phyloP scores from a whole-genome alignment of 2,113 vertebrate genomes.

The Picathartes gymnocephalus region DNA sequence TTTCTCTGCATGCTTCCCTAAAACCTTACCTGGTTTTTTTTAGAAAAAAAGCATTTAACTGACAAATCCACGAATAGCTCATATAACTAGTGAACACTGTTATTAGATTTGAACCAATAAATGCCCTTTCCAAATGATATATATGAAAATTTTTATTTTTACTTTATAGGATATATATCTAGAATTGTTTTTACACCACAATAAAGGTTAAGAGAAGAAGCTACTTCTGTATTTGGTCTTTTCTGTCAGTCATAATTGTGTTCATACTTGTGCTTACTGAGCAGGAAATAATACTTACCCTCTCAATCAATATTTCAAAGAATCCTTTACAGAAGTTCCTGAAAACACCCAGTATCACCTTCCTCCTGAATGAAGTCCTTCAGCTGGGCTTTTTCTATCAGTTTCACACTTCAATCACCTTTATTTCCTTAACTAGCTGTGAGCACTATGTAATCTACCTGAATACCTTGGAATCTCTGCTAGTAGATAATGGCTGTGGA shows the following conservation, averaged over 20 bases:
- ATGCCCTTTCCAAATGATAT: neutral
- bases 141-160: neutral
- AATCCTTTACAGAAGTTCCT: neutral
- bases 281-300: neutral
- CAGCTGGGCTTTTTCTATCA: neutral
- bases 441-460: neutral
- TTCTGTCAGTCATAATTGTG: neutral
- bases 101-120: neutral
- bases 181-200: neutral
- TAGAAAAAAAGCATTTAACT: neutral
- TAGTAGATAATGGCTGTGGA: constrained; percentile 29
- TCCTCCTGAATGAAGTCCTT: neutral
- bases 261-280: neutral
- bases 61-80: neutral
- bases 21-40: neutral
- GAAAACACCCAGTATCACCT: neutral
- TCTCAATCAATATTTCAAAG: neutral
- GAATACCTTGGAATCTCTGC: neutral
- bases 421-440: neutral
- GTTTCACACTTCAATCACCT: neutral
- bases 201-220: neutral
- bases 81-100: rapidly evolving
- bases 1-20: neutral
- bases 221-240: neutral
- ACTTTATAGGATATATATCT: neutral